A percentile compares a stretch with the other conserved stretches of the same genome.
Conservation (phyloP, 2,113 vertebrate species). For the Grallaria varia region DNA sequence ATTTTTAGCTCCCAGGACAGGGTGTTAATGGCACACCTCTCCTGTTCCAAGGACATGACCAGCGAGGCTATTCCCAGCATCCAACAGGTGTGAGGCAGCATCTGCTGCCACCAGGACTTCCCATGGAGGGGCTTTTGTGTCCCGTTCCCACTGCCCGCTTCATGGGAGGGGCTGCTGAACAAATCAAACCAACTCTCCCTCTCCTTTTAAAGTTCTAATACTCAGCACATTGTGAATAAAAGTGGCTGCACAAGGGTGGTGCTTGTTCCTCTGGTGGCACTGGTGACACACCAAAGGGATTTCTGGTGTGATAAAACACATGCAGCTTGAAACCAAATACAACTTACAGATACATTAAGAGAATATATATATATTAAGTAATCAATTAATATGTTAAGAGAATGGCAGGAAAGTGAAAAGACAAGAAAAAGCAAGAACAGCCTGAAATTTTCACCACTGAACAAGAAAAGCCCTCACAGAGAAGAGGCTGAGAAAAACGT, state of each 20-base stretch:
- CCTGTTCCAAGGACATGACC: background rate
- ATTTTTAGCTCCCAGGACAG: slow-evolving; percentile 5
- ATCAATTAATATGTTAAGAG: background rate
- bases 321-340: background rate
- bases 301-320: background rate
- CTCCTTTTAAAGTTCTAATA: background rate
- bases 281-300: background rate
- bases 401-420: background rate
- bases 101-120: background rate
- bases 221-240: background rate
- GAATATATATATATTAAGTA: background rate
- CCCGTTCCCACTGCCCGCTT: background rate
- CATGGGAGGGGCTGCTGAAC: background rate
- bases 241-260: background rate
- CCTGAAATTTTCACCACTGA: background rate
- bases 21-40: slow-evolving; percentile 12
- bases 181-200: background rate
- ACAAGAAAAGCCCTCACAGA: fast-evolving
- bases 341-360: background rate
- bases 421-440: background rate
- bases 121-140: background rate
- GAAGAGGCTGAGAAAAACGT: background rate
- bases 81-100: slow-evolving; percentile 36
- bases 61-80: background rate
- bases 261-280: background rate